Base-by-base conservation (phyloP, 1,140 invertebrate genomes). In the Leptonema lineaticorne region DNA sequence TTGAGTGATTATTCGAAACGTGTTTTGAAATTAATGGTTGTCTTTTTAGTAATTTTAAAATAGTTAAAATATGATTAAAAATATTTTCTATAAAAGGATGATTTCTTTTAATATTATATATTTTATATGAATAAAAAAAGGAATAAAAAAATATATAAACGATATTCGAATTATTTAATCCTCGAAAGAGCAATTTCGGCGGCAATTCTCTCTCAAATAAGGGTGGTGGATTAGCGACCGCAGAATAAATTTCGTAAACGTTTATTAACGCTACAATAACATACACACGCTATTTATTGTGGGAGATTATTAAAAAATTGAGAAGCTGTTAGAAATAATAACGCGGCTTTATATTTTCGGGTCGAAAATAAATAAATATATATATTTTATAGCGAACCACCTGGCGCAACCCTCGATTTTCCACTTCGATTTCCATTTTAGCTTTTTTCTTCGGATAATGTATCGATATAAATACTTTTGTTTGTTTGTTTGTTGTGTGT, bases 341-440 rank as follows among this genome's bases (percentile, higher is more conserved):
- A 62, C 20, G 50, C 9, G 50, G 50, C 8, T 53, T 53, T 53
- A 11, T 41, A 37, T 53, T 50, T 64, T 64, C 16, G 33, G 62
- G 62, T 64, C 16, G 45, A 50, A 50, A 30, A 37, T 53, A 53
- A 53, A 53, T 53, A 53, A 14, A 33, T 22, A 69, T 69, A 72
- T 72, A n/a, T n/a, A n/a, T 72, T 72, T 67, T 69, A 67, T 67
- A 45, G 29, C 45, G 68, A 72, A 68, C 71, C 71, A 72, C 71
- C 71, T 72, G 71, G 64, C 65, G 63, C 71, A 60, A n/a, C 33
- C 50, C 46, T 29, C 58, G 62, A 5, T 64, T 16, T 18, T 28
- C 29, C 53, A 27, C n/a, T 28, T 57, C 53, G 11, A 16, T 57
- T 30, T 59, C 27, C 18, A n/a, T 45, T 69, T 30, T 69, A 53